A percentile compares a stretch with the other conserved stretches of the same genome.
These are phyloP conservation scores for Sycophila texana DNA, from an alignment of 2,888 invertebrate genomes.

Conservation along the genomic window DNA sequence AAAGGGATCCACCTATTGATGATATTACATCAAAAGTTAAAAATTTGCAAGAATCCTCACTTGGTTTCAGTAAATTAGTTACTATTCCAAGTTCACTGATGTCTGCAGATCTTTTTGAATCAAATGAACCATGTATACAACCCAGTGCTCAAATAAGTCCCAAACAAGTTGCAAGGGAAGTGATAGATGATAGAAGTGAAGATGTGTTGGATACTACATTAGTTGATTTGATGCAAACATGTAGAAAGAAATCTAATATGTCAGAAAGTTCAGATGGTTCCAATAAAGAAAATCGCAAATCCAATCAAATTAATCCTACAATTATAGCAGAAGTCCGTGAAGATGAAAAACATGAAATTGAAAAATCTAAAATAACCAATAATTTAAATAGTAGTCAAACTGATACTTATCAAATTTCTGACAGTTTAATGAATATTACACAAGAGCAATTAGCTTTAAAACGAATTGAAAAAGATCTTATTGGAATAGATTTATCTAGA, in stretches of 20 bases:
- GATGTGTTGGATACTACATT: conserved; percentile 22
- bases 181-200: background rate
- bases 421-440: conserved; percentile 62
- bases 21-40: conserved; percentile 32
- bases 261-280: conserved; percentile 30
- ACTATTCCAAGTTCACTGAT: conserved; percentile 37
- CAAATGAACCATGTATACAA: conserved; percentile 35
- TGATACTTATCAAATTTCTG: conserved; percentile 38
- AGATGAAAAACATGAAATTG: conserved; percentile 14
- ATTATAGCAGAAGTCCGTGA: background rate
- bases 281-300: conserved; percentile 47
- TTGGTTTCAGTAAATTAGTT: conserved; percentile 16
- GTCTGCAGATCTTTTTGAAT: conserved; percentile 53
- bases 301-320: conserved; percentile 10
- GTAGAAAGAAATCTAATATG: conserved; percentile 18
- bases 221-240: conserved; percentile 23
- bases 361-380: conserved; percentile 20
- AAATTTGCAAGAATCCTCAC: conserved; percentile 27
- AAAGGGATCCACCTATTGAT: conserved; percentile 29
- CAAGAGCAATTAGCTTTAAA: conserved; percentile 61
- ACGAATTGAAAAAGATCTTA: conserved; percentile 64
- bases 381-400: background rate
- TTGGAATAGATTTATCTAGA: conserved; percentile 55
- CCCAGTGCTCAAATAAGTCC: background rate
- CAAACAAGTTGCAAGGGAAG: conserved; percentile 1